phyloP scores from a whole-genome alignment of 2,113 vertebrate species.

The Nettapus auritus region DNA sequence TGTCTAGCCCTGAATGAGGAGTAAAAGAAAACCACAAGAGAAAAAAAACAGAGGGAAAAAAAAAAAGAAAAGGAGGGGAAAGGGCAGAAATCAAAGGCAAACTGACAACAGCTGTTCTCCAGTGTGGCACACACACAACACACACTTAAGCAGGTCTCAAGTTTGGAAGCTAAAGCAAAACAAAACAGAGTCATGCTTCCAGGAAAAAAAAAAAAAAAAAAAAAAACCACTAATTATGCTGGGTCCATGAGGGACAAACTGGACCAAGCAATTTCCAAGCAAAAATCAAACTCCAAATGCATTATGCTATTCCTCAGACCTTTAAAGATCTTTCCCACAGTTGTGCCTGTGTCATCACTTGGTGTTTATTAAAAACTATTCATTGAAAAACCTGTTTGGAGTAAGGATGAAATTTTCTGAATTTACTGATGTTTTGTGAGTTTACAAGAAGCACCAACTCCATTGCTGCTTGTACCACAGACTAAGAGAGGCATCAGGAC shows the following conservation, averaged over 20 bases:
- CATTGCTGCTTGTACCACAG: not conserved
- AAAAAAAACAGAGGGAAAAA: not conserved
- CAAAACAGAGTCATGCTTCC: not conserved
- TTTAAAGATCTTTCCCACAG: not conserved
- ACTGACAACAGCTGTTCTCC: not conserved
- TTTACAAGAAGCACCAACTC: not conserved
- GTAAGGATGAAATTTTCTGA: not conserved
- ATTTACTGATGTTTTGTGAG: not conserved
- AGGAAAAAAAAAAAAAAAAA: not conserved
- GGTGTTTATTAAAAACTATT: not conserved
- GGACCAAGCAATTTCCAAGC: not conserved
- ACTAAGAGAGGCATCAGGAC: fast-evolving
- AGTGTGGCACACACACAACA: not conserved
- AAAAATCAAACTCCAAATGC: not conserved
- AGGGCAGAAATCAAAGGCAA: not conserved
- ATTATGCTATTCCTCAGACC: not conserved
- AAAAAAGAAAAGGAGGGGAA: not conserved
- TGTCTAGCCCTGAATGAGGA: not conserved
- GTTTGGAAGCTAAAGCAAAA: not conserved
- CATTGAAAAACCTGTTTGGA: not conserved
- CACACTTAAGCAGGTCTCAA: not conserved
- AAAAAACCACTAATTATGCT: not conserved
- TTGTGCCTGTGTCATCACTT: not conserved
- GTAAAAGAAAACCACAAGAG: not conserved
- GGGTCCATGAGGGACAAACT: not conserved